These are phyloP conservation scores for Gobiocypris rarus DNA, from an alignment of 2,113 vertebrate species.

Conservation along the genomic window DNA sequence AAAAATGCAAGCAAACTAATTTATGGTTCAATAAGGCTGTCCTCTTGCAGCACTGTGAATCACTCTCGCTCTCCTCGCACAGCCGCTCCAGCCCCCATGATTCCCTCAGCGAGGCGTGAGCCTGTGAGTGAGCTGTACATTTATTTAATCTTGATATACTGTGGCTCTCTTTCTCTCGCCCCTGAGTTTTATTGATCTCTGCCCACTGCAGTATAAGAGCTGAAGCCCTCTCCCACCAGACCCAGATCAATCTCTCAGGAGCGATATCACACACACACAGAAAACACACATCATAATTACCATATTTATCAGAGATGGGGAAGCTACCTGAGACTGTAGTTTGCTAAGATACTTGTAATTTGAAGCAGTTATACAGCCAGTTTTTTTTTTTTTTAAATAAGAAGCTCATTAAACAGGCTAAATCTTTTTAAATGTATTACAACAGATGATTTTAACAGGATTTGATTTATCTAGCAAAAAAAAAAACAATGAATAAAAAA, in stretches of 20 bases:
- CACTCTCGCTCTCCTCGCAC: slow-evolving; percentile 33
- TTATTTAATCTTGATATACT: slow-evolving; percentile 60
- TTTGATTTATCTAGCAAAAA: too few relatives aligned
- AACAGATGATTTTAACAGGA: too few relatives aligned
- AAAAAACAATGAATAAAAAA: neutral
- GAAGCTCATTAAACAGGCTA: neutral
- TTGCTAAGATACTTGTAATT: neutral
- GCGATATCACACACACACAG: slow-evolving; percentile 34
- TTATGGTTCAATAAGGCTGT: slow-evolving; percentile 41
- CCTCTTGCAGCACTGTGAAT: neutral
- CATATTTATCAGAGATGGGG: slow-evolving; percentile 12
- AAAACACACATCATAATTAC: slow-evolving; percentile 13
- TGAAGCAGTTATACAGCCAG: too few relatives aligned
- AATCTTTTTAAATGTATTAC: too few relatives aligned
- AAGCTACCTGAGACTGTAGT: neutral
- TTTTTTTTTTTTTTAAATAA: too few relatives aligned
- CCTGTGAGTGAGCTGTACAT: slow-evolving; percentile 53
- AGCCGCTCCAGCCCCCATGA: slow-evolving; percentile 31
- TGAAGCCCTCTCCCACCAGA: slow-evolving; percentile 39
- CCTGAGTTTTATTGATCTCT: slow-evolving; percentile 56
- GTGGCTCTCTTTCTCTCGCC: slow-evolving; percentile 49
- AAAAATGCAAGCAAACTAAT: slow-evolving; percentile 38
- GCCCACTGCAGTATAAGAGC: slow-evolving; percentile 47
- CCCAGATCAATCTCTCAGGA: slow-evolving; percentile 44
- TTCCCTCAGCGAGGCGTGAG: slow-evolving; percentile 44